Percentiles rank a stretch among this genome's conserved stretches.
Conservation (phyloP, 1,140 invertebrate species). For the Drosophila micromelanica region DNA sequence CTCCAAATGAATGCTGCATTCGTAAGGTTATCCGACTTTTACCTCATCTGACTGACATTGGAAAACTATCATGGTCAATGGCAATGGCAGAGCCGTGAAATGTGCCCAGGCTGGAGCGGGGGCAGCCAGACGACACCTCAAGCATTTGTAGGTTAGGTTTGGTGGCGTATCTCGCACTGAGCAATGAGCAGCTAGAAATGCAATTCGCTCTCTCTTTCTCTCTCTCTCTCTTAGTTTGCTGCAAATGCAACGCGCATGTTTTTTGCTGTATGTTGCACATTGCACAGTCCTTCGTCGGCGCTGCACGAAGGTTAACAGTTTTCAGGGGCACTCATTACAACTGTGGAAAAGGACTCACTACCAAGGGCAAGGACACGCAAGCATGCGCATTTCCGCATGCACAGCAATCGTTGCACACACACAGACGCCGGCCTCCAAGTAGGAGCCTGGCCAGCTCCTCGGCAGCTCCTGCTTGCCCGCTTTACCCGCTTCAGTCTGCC, state of each 20-base stretch:
- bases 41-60: conserved; percentile 25
- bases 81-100: conserved; percentile 58
- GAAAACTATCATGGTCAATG: conserved; percentile 75
- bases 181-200: conserved; percentile 5
- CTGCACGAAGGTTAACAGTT: conserved; percentile 80
- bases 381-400: conserved; percentile 81
- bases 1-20: conserved; percentile 1
- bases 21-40: conserved; percentile 25
- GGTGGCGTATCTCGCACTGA: conserved; percentile 2
- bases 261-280: conserved; percentile 47
- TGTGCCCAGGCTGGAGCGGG: conserved; percentile 54
- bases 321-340: conserved; percentile 69
- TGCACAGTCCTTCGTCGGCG: conserved; percentile 44
- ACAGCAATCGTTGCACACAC: conserved; percentile 35
- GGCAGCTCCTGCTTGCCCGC: too few relatives aligned
- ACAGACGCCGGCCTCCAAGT: conserved; percentile 24
- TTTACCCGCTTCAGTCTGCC: neutral
- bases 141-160: conserved; percentile 6
- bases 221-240: conserved; percentile 5
- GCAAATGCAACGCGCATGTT: conserved; percentile 68
- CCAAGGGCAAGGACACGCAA: conserved; percentile 83
- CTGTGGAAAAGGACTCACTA: conserved; percentile 38
- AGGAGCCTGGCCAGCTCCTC: conserved; percentile 29
- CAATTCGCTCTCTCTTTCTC: conserved; percentile 23
- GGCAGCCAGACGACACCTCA: conserved; percentile 72